Evolutionary conservation across 2,888 invertebrate species (phyloP).

Genomic region (Autographa gamma): DNA sequence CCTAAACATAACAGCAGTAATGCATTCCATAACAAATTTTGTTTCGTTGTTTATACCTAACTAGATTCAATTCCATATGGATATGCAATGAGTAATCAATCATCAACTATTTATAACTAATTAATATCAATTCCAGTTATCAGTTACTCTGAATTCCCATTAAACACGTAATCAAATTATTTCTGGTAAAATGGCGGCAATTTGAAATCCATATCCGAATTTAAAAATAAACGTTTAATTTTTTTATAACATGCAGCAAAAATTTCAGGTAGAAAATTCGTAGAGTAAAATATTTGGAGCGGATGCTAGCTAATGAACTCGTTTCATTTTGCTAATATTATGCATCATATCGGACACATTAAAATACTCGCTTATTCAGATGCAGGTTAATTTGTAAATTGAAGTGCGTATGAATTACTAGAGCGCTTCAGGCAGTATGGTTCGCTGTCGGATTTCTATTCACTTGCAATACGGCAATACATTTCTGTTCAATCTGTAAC

Average conservation of each 20-base stretch:
- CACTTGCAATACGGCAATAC: conserved; percentile 25
- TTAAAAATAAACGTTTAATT: conserved; percentile 59
- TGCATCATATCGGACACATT: conserved; percentile 74
- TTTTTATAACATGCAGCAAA: conserved; percentile 76
- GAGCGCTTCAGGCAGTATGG: conserved; percentile 19
- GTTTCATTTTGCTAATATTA: conserved; percentile 82
- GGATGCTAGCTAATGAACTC: conserved; percentile 84
- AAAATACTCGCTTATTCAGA: conserved; percentile 58
- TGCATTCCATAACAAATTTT: neutral
- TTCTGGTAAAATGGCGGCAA: conserved; percentile 22
- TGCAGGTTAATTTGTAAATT: conserved; percentile 56
- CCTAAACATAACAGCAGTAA: neutral
- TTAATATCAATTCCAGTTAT: neutral
- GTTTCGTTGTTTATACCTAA: too few relatives aligned
- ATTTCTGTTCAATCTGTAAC: conserved; percentile 5
- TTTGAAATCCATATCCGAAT: conserved; percentile 41
- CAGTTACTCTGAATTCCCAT: neutral
- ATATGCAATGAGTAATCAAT: neutral
- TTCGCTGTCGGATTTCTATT: conserved; percentile 31
- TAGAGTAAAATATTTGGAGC: conserved; percentile 78
- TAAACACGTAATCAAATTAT: conserved; percentile 32
- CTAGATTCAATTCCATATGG: neutral
- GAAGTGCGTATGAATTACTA: conserved; percentile 47
- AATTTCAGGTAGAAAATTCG: conserved; percentile 77
- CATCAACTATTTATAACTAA: neutral